phyloP scores from a whole-genome alignment of 2,888 invertebrate genomes.

The Caenorhabditis macrosperma region DNA sequence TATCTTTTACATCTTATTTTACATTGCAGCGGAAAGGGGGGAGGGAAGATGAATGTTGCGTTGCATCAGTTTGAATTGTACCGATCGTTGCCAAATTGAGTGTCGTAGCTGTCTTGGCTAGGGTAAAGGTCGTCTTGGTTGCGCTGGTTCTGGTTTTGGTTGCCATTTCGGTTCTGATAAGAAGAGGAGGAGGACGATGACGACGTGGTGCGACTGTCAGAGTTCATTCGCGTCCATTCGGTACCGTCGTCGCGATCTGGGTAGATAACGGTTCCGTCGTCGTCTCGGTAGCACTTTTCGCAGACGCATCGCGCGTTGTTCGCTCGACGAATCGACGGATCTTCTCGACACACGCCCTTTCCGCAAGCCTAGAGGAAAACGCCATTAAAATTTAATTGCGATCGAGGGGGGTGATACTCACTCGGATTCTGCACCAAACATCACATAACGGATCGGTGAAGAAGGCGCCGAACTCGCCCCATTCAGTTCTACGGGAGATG shows the following conservation, averaged over 20 bases:
- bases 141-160: conserved; percentile 9
- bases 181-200: conserved; percentile 18
- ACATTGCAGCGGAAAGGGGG: too few species aligned
- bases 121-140: conserved; percentile 39
- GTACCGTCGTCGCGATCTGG: conserved; percentile 29
- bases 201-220: conserved; percentile 10
- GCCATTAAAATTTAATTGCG: background rate
- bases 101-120: conserved; percentile 16
- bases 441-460: conserved; percentile 52
- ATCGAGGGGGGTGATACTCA: conserved; percentile 13
- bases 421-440: conserved; percentile 51
- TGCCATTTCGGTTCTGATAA: background rate
- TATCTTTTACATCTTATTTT: too few species aligned
- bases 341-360: conserved; percentile 39
- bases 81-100: conserved; percentile 10
- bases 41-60: too few species aligned
- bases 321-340: conserved; percentile 15
- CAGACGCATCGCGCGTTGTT: conserved; percentile 43
- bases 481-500: conserved; percentile 26
- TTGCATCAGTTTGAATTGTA: background rate
- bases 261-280: conserved; percentile 23
- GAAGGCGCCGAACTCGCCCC: conserved; percentile 45
- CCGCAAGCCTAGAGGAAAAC: conserved; percentile 35
- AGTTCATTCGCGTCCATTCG: conserved; percentile 31
- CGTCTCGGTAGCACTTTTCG: conserved; percentile 29